Evolutionary conservation across 2,797 vertebrate genomes (phyloP).

Genomic region (Ara ararauna): DNA sequence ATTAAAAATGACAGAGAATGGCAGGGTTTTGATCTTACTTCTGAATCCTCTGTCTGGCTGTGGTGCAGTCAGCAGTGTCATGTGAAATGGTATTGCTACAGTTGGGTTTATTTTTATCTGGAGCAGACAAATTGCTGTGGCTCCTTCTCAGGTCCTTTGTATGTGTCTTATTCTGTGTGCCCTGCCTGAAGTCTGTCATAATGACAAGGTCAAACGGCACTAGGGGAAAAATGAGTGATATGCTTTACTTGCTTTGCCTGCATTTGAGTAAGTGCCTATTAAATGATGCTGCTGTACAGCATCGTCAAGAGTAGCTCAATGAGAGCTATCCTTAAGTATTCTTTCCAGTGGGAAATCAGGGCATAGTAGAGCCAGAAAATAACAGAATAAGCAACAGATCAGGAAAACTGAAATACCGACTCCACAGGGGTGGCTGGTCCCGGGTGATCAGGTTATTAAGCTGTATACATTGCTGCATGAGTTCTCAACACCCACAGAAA

Average conservation of each 20-base stretch:
- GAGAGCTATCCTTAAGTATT: background rate
- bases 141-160: background rate
- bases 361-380: background rate
- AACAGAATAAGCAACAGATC: background rate
- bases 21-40: background rate
- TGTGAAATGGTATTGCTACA: background rate
- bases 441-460: background rate
- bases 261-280: background rate
- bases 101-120: background rate
- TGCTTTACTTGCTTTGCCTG: background rate
- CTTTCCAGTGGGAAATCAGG: background rate
- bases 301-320: background rate
- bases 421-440: background rate
- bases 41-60: background rate
- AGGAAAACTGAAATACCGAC: background rate
- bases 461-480: background rate
- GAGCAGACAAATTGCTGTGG: background rate
- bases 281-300: background rate
- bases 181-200: background rate
- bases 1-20: background rate
- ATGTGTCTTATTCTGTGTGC: background rate
- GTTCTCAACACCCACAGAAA: background rate
- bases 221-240: background rate
- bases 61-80: background rate
- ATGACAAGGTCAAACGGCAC: background rate